These are phyloP conservation scores for Drosophila baimaii DNA, from an alignment of 1,140 invertebrate genomes.

Conservation along the genomic window DNA sequence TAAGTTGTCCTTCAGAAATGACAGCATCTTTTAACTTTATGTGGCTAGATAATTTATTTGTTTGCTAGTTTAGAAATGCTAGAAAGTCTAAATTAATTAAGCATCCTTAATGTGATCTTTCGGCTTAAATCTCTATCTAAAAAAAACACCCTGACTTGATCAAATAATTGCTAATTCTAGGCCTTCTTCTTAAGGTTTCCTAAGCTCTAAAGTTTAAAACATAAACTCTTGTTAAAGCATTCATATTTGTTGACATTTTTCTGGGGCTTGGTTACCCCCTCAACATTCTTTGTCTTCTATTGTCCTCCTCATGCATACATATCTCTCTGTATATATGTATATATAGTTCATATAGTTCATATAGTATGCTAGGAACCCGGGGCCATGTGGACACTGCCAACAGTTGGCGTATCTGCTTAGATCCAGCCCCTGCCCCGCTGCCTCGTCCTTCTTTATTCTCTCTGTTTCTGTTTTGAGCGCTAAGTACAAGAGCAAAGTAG, in stretches of 20 bases:
- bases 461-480: slow-evolving; percentile 19
- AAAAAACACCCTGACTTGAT: background rate
- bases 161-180: background rate
- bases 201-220: too few species aligned
- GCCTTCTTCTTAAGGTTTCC: background rate
- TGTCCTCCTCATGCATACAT: background rate
- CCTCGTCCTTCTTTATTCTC: slow-evolving; percentile 9
- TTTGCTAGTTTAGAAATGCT: background rate
- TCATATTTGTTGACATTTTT: slow-evolving; percentile 5
- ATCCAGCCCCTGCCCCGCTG: slow-evolving; percentile 10
- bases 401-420: slow-evolving; percentile 41
- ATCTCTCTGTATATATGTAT: background rate
- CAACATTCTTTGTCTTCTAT: slow-evolving; percentile 3
- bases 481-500: slow-evolving; percentile 38
- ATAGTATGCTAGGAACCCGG: slow-evolving; percentile 17
- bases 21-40: background rate
- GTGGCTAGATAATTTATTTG: background rate
- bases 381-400: slow-evolving; percentile 29
- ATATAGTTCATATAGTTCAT: background rate
- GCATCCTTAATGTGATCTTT: background rate
- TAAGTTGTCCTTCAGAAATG: background rate
- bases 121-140: too few species aligned
- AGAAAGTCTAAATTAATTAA: background rate
- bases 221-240: background rate
- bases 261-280: background rate